These are phyloP conservation scores for Helogale parvula DNA, from an alignment of 2,113 vertebrate genomes.

Conservation along the genomic window DNA sequence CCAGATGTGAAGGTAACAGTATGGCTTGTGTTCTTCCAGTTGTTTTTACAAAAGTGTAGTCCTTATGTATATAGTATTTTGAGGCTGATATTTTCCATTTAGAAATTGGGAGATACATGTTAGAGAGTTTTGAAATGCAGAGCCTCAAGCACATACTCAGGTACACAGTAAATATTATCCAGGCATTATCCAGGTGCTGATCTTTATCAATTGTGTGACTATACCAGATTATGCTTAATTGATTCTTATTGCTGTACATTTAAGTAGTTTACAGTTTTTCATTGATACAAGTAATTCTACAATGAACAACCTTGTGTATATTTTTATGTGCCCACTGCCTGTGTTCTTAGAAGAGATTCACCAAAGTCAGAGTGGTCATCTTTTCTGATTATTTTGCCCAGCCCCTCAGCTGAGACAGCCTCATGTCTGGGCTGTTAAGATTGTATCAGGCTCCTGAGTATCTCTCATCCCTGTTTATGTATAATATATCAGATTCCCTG, in stretches of 20 bases:
- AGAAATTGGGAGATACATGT: neutral
- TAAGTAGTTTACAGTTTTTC: constrained; percentile 4
- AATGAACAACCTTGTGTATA: constrained; percentile 3
- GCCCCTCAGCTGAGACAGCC: neutral
- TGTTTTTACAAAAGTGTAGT: constrained; percentile 25
- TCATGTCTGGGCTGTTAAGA: neutral
- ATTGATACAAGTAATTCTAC: constrained; percentile 24
- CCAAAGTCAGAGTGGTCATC: neutral
- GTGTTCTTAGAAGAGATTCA: constrained; percentile 28
- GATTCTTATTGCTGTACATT: constrained; percentile 32
- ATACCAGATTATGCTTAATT: constrained; percentile 23
- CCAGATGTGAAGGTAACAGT: constrained; percentile 34
- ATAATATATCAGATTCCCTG: neutral
- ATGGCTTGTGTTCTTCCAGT: constrained; percentile 20
- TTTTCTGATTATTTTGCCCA: constrained; percentile 39
- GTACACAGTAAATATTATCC: constrained; percentile 3
- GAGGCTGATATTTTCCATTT: constrained; percentile 25
- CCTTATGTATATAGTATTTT: constrained; percentile 13
- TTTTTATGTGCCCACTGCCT: neutral
- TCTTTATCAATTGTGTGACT: constrained; percentile 14
- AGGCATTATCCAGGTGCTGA: constrained; percentile 1
- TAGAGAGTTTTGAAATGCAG: constrained; percentile 9
- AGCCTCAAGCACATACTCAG: neutral
- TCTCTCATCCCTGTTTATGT: neutral
- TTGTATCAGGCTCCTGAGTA: neutral